Evolutionary conservation across 2,888 invertebrate genomes (phyloP).

Genomic region (Hecatera dysodea): DNA sequence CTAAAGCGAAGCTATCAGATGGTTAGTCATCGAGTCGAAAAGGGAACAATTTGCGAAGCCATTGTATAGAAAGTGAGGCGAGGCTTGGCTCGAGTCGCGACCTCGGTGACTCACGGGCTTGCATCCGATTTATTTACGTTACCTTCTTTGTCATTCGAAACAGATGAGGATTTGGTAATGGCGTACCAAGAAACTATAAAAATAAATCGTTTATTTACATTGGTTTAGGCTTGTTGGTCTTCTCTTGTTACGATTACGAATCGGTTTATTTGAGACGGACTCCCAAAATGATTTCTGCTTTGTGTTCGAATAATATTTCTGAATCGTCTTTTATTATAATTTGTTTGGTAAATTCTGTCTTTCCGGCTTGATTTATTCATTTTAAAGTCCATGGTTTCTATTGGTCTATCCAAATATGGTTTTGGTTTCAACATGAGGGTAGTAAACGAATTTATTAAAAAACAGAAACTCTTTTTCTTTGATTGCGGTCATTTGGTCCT

Average conservation of each 20-base stretch:
- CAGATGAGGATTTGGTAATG: slow-evolving; percentile 49
- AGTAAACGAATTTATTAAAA: not conserved
- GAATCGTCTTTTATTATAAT: slow-evolving; percentile 2
- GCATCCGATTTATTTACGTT: slow-evolving; percentile 64
- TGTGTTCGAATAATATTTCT: not conserved
- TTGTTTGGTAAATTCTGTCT: not conserved
- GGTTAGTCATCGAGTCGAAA: slow-evolving; percentile 74
- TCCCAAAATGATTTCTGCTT: not conserved
- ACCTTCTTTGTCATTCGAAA: slow-evolving; percentile 48
- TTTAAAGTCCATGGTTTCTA: not conserved
- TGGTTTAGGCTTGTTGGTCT: slow-evolving; percentile 2
- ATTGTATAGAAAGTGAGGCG: slow-evolving; percentile 78
- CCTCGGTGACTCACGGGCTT: slow-evolving; percentile 70
- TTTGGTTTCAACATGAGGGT: not conserved
- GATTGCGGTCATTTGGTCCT: not conserved
- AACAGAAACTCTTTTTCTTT: not conserved
- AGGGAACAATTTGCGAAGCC: slow-evolving; percentile 71
- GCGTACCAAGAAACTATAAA: slow-evolving; percentile 26
- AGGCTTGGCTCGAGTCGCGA: slow-evolving; percentile 68
- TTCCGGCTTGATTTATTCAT: not conserved
- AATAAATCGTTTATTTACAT: slow-evolving; percentile 12
- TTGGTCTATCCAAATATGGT: too few species aligned
- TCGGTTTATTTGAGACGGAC: slow-evolving; percentile 1
- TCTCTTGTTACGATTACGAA: not conserved
- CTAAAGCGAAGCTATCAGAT: slow-evolving; percentile 56